Evolutionary conservation across 2,797 vertebrate genomes (phyloP), one percentile per base, ranked within the genome.

Genomic region (Rhadinocentrus ornatus): DNA sequence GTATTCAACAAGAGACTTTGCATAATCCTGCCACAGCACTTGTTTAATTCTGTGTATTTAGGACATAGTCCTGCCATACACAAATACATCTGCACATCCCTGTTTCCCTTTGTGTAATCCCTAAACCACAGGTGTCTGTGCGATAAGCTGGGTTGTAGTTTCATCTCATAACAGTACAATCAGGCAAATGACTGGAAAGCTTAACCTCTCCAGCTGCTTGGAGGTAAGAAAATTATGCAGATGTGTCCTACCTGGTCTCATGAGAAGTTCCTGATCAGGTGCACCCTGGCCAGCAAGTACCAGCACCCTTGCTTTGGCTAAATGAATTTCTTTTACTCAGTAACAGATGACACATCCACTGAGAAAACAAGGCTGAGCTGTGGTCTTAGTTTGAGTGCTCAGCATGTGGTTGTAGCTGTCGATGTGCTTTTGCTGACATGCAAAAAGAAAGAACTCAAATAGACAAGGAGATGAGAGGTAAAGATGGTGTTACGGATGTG

Each of bases 341-440:
- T 34, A 54, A 72, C 10, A 50, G 52, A 73, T 73, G 48, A 64
- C 54, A 75, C 71, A 10, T 75, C 75, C 58, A 4, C 59, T 70
- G 71, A 71, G 62, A 66, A 71, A 62, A 44, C 64, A 77, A 76
- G 0, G 59, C 79, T 63, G 37, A 27, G 27, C 66, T 72, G n/a
- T 52, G 61, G 18, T 74, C 46, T 57, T 29, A 83, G 71, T 59
- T 67, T 57, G 73, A 78, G 74, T 60, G 71, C 66, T 86, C 65
- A 39, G 75, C 70, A 29, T 77, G 77, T 75, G 74, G 56, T 22
- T 69, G 77, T 65, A 71, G 66, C 61, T 52, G 63, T n/a, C 22
- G 62, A 75, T 71, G 77, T 77, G 83, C 77, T 91, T 89, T 81
- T 86, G 83, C 89, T 90, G 83, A 91, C 88, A 84, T 83, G 84